Evolutionary conservation across 2,797 vertebrate genomes (phyloP), one percentile per base, ranked within the genome.

Genomic region (Rhynchonycteris naso): DNA sequence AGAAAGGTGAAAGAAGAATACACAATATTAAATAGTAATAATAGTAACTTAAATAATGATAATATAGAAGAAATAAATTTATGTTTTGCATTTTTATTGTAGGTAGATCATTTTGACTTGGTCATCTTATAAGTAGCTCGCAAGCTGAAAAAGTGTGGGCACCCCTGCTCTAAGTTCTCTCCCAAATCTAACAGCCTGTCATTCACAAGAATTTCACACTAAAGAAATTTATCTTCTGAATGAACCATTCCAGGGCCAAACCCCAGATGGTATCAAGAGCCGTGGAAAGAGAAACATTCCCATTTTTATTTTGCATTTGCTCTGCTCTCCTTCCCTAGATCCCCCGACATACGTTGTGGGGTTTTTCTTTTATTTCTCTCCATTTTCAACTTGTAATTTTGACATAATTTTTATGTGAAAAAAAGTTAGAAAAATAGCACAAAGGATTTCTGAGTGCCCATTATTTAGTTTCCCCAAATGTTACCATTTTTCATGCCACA

Each of bases 201-300:
- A 69, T 66, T 58, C 52, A 76, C 81, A 72, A 89, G 30, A 83
- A 88, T 87, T 90, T 83, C 75, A 59, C 66, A 35, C 9, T 35
- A 63, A 72, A 79, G 86, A 85, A 93, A 28, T 30, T 28, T 35
- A 71, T 84, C 89, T 84, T 89, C 61, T 81, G 21, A 52, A 93
- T 56, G 30, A 90, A 74, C 24, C 54, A 69, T n/a, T 78, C 14
- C 11, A 94, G 68, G 68, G 59, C 81, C 50, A 91, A 85, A 84
- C 9, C 50, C 19, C 72, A 74, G 75, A 65, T 35, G 80, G 19
- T 28, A 38, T 35, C 58, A 68, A 35, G 6, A 63, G 18, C 30
- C 89, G 21, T 80, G 69, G 11, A 56, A 75, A 76, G 30, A 90
- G 43, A 79, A 91, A 50, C 7, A 30, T 65, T 71, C 52, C 50